Base-by-base conservation (phyloP, 2,797 vertebrate species). In the Buceros bicornis region DNA sequence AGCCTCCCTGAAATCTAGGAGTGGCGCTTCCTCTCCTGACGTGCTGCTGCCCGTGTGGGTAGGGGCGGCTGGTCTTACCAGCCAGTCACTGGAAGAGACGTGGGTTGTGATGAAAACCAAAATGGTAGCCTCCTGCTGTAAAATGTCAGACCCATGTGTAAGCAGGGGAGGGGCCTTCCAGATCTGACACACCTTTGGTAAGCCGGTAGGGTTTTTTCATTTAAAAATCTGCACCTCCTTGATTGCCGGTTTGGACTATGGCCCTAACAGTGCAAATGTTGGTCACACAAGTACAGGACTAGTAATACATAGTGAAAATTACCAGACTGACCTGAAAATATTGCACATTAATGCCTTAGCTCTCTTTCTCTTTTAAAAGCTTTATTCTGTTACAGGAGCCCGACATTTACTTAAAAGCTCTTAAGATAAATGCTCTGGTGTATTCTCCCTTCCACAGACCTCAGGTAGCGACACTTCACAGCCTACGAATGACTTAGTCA, bases 31-130 rank as follows among this genome's bases (percentile, higher is more conserved):
- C n/a, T 61, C 54, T 51, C 50, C 40, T 45, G 43, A 6, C 1
- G 0, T 2, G 8, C 47, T 24, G 4, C n/a, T 40, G 79, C 28
- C 51, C 16, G 31, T 1, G 5, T 6, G 31, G 33, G 19, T 29
- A 22, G 29, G 19, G 6, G 8, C 0, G 0, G 18, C 29, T 5
- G 3, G 26, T 6, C 2, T 1, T 21, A 35, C 25, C 18, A 56
- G 29, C 45, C 14, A 2, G 8, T 13, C 48, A 45, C 16, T 2
- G 2, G 14, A 67, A n/a, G 4, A 72, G 25, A 35, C 1, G 0
- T 10, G 7, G 12, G 10, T 8, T 67, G 16, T 56, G 54, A 47
- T 6, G 29, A 21, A 29, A 37, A 71, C 51, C 9, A 28, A 33
- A 89, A n/a, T 8, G 28, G 35, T 31, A 42, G 24, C 29, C 4